phyloP scores from a whole-genome alignment of 2,888 invertebrate genomes.

The Parasteatoda lunata region DNA sequence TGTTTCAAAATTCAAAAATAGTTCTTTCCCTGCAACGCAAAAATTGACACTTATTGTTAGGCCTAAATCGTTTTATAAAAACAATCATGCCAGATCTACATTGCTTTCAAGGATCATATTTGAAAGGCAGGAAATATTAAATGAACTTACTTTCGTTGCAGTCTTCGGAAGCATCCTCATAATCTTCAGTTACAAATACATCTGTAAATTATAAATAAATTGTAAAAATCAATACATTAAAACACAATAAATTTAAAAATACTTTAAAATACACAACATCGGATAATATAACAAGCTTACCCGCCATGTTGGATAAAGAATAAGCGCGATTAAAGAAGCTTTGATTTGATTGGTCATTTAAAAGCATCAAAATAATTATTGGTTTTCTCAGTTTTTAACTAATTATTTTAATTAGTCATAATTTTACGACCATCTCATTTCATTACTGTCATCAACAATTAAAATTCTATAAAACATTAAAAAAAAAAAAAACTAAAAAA shows the following conservation, averaged over 20 bases:
- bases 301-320: slow-evolving; percentile 64
- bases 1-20: no score
- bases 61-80: slow-evolving; percentile 51
- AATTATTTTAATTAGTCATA: no score
- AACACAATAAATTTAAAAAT: slow-evolving; percentile 17
- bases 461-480: no score
- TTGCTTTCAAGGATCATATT: slow-evolving; percentile 44
- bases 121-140: no score
- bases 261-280: slow-evolving; percentile 26
- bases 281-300: slow-evolving; percentile 65
- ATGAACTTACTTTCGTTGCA: slow-evolving; percentile 49
- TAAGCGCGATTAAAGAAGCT: slow-evolving; percentile 60
- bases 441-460: no score
- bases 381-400: slow-evolving; percentile 23
- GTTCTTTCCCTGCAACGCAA: neutral
- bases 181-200: slow-evolving; percentile 59
- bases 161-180: slow-evolving; percentile 32
- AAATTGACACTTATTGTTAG: slow-evolving; percentile 20
- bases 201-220: slow-evolving; percentile 48
- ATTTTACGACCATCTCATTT: no score
- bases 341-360: slow-evolving; percentile 58
- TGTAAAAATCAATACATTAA: slow-evolving; percentile 9
- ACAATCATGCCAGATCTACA: slow-evolving; percentile 44
- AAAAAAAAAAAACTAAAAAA: no score
- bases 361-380: slow-evolving; percentile 36